Percentiles rank a stretch among this genome's conserved stretches.
These are phyloP conservation scores for Pyrocoelia pectoralis DNA, from an alignment of 2,888 invertebrate genomes.

Conservation along the genomic window DNA sequence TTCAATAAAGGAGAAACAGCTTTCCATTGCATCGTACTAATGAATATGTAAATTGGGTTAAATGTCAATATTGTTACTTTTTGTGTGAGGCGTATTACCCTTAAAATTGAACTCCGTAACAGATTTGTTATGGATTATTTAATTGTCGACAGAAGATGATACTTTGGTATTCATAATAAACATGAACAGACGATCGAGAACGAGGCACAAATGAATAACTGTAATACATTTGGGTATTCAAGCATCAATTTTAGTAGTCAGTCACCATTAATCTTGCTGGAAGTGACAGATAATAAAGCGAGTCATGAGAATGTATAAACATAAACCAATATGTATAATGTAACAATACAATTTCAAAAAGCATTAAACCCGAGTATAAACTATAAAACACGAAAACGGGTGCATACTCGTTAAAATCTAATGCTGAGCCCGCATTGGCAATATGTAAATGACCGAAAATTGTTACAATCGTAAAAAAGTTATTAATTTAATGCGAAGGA, in stretches of 20 bases:
- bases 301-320: constrained; percentile 54
- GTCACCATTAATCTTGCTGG: constrained; percentile 50
- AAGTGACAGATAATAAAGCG: constrained; percentile 55
- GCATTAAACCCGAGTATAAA: constrained; percentile 50
- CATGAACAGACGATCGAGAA: constrained; percentile 5
- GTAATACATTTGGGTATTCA: constrained; percentile 47
- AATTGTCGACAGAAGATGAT: constrained; percentile 8
- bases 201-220: constrained; percentile 43
- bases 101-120: not conserved
- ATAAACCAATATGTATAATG: constrained; percentile 54
- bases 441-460: constrained; percentile 55
- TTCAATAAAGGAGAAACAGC: not conserved
- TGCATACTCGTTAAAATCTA: constrained; percentile 53
- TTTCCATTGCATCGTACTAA: constrained; percentile 8
- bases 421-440: constrained; percentile 50
- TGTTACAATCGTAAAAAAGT: constrained; percentile 55
- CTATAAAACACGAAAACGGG: constrained; percentile 54
- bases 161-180: constrained; percentile 10
- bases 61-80: not conserved
- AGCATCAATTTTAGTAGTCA: constrained; percentile 39
- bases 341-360: constrained; percentile 53
- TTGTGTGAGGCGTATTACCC: not conserved
- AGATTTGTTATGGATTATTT: constrained; percentile 5
- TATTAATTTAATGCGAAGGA: constrained; percentile 48
- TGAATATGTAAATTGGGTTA: constrained; percentile 16